These are phyloP conservation scores for Phylloscopus trochiloides DNA, from an alignment of 2,113 vertebrate genomes.

Conservation along the genomic window DNA sequence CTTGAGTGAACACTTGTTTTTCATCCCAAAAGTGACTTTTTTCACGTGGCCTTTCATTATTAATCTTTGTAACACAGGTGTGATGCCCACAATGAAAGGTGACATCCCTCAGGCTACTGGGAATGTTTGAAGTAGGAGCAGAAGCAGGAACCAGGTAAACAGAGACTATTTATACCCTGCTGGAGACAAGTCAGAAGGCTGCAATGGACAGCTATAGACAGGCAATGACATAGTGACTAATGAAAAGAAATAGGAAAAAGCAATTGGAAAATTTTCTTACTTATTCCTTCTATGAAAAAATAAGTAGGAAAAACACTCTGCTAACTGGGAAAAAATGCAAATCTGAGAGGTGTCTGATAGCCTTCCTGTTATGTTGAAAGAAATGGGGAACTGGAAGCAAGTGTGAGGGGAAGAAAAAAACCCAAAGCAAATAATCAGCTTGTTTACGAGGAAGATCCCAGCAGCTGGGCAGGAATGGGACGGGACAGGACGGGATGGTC, in stretches of 20 bases:
- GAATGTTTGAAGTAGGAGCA: neutral
- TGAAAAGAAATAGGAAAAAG: constrained; percentile 46
- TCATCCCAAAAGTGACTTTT: neutral
- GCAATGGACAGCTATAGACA: constrained; percentile 20
- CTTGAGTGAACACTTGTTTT: neutral
- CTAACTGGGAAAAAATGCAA: constrained; percentile 51
- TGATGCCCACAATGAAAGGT: neutral
- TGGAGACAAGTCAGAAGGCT: neutral
- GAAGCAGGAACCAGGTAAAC: neutral
- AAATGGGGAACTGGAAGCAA: neutral
- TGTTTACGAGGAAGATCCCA: constrained; percentile 50
- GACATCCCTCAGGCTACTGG: neutral
- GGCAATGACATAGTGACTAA: constrained; percentile 27
- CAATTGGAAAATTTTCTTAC: constrained; percentile 40
- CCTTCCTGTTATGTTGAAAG: constrained; percentile 60
- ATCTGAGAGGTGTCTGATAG: constrained; percentile 40
- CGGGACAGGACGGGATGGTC: neutral
- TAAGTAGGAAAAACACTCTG: constrained; percentile 42
- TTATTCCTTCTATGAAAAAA: constrained; percentile 56
- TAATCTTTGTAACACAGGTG: neutral
- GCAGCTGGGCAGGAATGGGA: constrained; percentile 16
- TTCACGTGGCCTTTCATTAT: neutral
- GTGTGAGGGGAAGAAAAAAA: neutral
- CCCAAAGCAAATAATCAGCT: constrained; percentile 32
- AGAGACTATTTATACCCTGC: neutral